Conservation (phyloP, 2,797 vertebrate species). For the Microctenopoma steveboyesi region DNA sequence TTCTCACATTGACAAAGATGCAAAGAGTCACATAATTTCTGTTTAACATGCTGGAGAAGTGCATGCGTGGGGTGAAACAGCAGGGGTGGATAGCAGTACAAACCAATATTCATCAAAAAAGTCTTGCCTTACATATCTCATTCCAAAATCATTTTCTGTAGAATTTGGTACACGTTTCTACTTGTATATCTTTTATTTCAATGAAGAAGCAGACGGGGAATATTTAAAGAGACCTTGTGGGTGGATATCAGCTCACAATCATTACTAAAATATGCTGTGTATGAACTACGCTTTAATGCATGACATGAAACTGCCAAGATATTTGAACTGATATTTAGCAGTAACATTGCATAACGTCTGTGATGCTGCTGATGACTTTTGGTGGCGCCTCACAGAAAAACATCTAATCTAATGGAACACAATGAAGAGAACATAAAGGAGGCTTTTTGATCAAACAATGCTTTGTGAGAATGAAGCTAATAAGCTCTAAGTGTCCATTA, state of each 20-base stretch:
- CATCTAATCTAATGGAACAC: conserved; percentile 41
- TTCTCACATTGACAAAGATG: no score
- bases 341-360: conserved; percentile 18
- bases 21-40: background rate
- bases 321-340: conserved; percentile 24
- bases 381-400: conserved; percentile 43
- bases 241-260: conserved; percentile 23
- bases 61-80: no score
- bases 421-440: conserved; percentile 44
- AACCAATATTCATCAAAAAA: no score
- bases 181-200: no score
- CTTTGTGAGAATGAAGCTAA: conserved; percentile 61
- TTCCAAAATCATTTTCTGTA: no score
- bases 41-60: no score
- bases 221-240: background rate
- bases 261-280: conserved; percentile 47
- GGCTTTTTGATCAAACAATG: conserved; percentile 63
- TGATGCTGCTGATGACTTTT: conserved; percentile 39
- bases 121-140: no score
- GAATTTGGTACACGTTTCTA: no score
- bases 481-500: conserved; percentile 71
- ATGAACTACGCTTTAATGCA: conserved; percentile 33
- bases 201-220: no score
- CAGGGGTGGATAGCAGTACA: no score
- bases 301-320: conserved; percentile 33